Conservation (phyloP, 2,113 vertebrate genomes). For the Periophthalmodon schlosseri region DNA sequence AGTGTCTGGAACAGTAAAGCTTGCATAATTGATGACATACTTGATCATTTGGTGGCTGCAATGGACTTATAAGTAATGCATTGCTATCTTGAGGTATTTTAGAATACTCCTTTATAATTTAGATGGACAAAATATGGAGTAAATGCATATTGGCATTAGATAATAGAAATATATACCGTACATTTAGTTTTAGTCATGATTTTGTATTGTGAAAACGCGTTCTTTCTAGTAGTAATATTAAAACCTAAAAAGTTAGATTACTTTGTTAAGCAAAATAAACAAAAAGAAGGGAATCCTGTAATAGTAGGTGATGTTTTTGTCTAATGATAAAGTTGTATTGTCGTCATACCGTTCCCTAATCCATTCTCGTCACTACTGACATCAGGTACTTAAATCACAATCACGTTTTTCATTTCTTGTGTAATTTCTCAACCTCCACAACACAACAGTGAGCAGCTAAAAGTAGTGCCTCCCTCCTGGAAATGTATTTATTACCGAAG, state of each 20-base stretch:
- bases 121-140: neutral
- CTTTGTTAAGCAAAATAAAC: no score
- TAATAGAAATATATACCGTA: neutral
- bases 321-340: constrained; percentile 2
- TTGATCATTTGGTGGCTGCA: neutral
- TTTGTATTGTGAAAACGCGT: neutral
- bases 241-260: neutral
- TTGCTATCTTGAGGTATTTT: constrained; percentile 1
- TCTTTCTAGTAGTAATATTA: neutral
- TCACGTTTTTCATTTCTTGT: constrained; percentile 10
- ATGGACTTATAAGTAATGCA: neutral
- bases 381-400: neutral
- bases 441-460: constrained; percentile 7
- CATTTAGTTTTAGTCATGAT: neutral
- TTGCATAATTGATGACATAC: neutral
- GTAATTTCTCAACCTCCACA: constrained; percentile 19
- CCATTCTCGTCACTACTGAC: neutral
- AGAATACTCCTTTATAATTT: neutral
- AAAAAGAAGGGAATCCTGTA: no score
- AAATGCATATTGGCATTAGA: neutral
- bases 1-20: neutral
- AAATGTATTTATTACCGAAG: constrained; percentile 43
- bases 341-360: constrained; percentile 23
- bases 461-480: constrained; percentile 12
- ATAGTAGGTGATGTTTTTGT: neutral